Conservation (phyloP, 2,113 vertebrate species). For the Oreotrochilus melanogaster region DNA sequence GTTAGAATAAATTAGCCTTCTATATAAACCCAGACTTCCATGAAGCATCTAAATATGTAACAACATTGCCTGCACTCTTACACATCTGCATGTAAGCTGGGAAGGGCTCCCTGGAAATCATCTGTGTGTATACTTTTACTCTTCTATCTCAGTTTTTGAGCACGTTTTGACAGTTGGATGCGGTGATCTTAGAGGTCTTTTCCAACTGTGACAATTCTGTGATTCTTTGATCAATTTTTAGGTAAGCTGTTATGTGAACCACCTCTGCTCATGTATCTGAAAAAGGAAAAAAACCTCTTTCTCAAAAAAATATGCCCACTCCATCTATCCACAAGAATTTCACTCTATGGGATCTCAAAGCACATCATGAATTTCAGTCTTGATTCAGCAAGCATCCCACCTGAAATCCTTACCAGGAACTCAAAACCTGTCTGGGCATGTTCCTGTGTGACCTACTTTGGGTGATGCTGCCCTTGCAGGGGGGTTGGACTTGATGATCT, state of each 20-base stretch:
- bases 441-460: too few relatives aligned
- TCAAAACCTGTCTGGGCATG: too few relatives aligned
- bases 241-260: not conserved
- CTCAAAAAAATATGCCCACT: not conserved
- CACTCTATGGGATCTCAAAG: not conserved
- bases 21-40: not conserved
- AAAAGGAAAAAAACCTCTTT: not conserved
- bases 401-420: accelerated
- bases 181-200: too few relatives aligned
- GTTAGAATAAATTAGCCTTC: not conserved
- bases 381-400: not conserved
- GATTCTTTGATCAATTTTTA: not conserved
- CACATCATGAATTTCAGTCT: not conserved
- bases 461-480: too few relatives aligned
- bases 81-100: not conserved
- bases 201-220: too few relatives aligned
- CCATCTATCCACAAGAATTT: not conserved
- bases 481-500: too few relatives aligned
- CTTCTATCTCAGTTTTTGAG: not conserved
- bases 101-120: not conserved
- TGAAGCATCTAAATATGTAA: not conserved
- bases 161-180: not conserved
- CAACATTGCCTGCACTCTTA: not conserved
- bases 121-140: not conserved
- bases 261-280: not conserved